Conservation (phyloP, 2,888 invertebrate species). For the Ephialtes manifestator region DNA sequence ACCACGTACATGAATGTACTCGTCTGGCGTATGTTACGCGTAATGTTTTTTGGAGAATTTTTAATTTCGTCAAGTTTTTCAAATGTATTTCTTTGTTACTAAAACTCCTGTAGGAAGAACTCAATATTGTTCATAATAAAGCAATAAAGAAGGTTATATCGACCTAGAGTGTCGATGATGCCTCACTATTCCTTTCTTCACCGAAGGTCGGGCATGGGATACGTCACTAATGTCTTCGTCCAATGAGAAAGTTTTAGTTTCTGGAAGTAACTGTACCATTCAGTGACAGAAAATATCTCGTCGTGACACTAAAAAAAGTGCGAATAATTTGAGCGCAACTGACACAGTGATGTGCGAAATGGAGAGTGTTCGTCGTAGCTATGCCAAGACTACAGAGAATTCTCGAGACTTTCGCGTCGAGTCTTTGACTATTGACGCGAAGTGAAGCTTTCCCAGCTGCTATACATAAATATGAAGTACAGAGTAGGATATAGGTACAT, state of each 20-base stretch:
- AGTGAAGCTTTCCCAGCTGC: constrained; percentile 1
- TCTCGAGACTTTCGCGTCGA: constrained; percentile 36
- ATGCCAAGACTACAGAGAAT: neutral
- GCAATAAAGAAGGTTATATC: too few species aligned
- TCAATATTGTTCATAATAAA: too few species aligned
- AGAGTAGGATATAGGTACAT: neutral
- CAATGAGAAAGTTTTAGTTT: constrained; percentile 20
- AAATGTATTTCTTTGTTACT: too few species aligned
- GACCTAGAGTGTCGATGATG: too few species aligned
- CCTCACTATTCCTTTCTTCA: neutral
- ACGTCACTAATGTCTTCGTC: neutral
- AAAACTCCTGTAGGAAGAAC: too few species aligned
- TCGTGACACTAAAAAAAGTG: constrained; percentile 35
- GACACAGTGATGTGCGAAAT: constrained; percentile 33
- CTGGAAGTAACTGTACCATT: constrained; percentile 37
- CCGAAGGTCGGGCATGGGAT: neutral
- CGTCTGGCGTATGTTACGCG: too few species aligned
- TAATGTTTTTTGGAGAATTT: too few species aligned
- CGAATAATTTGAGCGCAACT: constrained; percentile 38
- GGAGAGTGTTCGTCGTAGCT: neutral
- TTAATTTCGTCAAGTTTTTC: too few species aligned
- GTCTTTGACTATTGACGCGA: constrained; percentile 16
- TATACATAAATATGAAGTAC: neutral
- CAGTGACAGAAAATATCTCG: constrained; percentile 44
- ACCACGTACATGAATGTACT: neutral